Evolutionary conservation across 1,140 invertebrate genomes (phyloP), one percentile per base, ranked within the genome.

Genomic region (Melipona quadrifasciata): DNA sequence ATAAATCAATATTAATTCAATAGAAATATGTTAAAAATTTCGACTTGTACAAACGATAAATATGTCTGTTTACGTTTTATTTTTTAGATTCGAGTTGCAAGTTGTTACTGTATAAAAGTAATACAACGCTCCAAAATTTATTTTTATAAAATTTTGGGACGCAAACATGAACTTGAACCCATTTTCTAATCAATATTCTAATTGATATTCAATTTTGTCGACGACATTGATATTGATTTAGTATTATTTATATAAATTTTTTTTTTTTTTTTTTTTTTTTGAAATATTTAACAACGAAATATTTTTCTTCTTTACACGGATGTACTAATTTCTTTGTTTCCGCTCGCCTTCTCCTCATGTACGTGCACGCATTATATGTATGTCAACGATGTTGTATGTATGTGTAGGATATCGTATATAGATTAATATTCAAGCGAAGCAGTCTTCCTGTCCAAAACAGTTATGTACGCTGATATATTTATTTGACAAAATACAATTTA

Each of bases 371-470:
- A 3, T 3, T 61, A 24, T 27, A 17, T n/a, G n/a, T n/a, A n/a
- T n/a, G n/a, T n/a, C n/a, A n/a, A 17, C 14, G 61, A 27, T 5
- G 61, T 65, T 65, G 16, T 27, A 6, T 65, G 12, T 6, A 16
- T 17, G 16, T 65, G 64, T 65, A 65, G n/a, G 64, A 65, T 65
- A 65, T 65, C n/a, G n/a, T 65, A 65, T 65, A 65, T 65, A 65
- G 64, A 65, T 65, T 65, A 65, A 65, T 27, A 27, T n/a, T 65
- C 64, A 27, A 6, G 14, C 64, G 16, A 65, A 65, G 16, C 64
- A 27, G n/a, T 65, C 64, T 65, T 65, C 64, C n/a, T 65, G 64
- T 31, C 16, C 16, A 31, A 65, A 65, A 65, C 14, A 11, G n/a
- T 17, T 27, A 6, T 65, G 5, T 6, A 6, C n/a, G 64, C 6